Conservation (phyloP, 92 coral and sea anemone species). For the Parazoanthus darwini region DNA sequence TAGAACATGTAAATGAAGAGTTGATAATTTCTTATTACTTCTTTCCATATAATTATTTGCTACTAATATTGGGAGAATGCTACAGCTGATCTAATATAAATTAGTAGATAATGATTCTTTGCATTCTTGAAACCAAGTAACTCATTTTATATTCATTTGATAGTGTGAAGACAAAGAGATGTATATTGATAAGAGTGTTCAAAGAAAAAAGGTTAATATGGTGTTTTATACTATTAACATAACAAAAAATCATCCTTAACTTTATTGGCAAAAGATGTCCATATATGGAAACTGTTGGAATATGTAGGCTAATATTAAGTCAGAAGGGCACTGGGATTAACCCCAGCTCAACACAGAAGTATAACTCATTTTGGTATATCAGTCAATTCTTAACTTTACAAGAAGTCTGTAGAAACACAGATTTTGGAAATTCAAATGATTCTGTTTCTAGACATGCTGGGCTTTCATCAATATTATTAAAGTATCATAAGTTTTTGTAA, state of each 20-base stretch:
- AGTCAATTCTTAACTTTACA: background rate
- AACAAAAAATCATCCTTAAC: background rate
- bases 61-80: too few species aligned
- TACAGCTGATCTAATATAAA: too few species aligned
- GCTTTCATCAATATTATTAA: background rate
- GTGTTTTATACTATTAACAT: background rate
- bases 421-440: background rate
- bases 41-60: too few species aligned
- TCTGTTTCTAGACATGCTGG: background rate
- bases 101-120: too few species aligned
- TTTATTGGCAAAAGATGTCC: background rate
- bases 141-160: too few species aligned
- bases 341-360: background rate
- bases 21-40: too few species aligned
- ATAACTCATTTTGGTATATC: background rate
- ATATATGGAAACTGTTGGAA: background rate
- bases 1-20: too few species aligned
- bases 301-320: background rate
- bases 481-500: background rate
- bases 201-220: too few species aligned
- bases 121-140: too few species aligned
- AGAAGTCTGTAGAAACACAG: background rate
- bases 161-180: too few species aligned
- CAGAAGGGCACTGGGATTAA: background rate
- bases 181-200: too few species aligned